A percentile compares a stretch with the other conserved stretches of the same genome.
These are phyloP conservation scores for Caenorhabditis macrosperma DNA, from an alignment of 2,888 invertebrate species.

Conservation along the genomic window DNA sequence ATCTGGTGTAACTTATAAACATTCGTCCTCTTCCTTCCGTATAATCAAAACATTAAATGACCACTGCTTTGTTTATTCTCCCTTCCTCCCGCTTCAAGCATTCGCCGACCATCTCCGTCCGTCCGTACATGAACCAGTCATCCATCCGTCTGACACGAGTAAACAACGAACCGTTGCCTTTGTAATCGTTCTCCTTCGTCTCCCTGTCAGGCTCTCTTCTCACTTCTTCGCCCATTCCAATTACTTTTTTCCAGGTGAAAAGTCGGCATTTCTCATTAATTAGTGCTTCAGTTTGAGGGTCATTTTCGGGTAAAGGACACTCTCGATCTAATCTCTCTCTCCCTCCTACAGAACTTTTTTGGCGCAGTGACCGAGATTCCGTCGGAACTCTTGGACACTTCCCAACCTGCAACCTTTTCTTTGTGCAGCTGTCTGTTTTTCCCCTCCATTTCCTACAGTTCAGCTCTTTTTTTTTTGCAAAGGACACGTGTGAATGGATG, in stretches of 20 bases:
- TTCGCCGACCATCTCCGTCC: background rate
- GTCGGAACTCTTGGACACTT: conserved; percentile 12
- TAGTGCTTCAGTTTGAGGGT: conserved; percentile 47
- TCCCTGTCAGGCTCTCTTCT: background rate
- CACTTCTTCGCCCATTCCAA: no score
- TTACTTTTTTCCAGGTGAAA: conserved; percentile 25
- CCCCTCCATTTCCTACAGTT: conserved; percentile 2
- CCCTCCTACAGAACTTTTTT: conserved; percentile 26
- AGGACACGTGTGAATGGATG: conserved; percentile 27
- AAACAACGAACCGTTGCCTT: background rate
- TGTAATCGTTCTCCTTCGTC: conserved; percentile 4
- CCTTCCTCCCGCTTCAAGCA: background rate
- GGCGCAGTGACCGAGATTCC: conserved; percentile 42
- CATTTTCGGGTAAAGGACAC: conserved; percentile 45
- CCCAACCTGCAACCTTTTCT: conserved; percentile 10
- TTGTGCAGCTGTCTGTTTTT: conserved; percentile 28
- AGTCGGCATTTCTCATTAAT: conserved; percentile 34
- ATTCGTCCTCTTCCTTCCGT: conserved; percentile 13
- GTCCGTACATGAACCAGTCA: background rate
- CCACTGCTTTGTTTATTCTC: conserved; percentile 45
- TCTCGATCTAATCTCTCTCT: conserved; percentile 37
- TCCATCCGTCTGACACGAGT: background rate
- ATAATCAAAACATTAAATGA: conserved; percentile 53
- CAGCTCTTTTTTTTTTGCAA: conserved; percentile 8
- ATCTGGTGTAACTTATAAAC: conserved; percentile 27